These are phyloP conservation scores for Frieseomelitta varia DNA, from an alignment of 1,140 invertebrate species.

Conservation along the genomic window DNA sequence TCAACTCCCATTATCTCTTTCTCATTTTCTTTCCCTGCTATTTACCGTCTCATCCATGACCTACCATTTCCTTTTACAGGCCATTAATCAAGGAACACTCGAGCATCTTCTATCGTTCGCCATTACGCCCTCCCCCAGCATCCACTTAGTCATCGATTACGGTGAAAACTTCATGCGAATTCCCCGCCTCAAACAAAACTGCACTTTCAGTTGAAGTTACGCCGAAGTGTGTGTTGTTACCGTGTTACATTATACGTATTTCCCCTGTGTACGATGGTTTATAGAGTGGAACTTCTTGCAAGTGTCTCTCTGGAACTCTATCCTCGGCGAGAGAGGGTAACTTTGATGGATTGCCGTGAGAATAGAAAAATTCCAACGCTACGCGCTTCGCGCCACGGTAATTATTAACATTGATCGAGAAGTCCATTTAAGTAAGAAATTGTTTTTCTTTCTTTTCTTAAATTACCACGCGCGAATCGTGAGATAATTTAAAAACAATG, in stretches of 20 bases:
- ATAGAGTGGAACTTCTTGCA: neutral
- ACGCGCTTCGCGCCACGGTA: neutral
- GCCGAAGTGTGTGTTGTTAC: neutral
- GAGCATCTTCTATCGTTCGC: neutral
- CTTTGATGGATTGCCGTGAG: neutral
- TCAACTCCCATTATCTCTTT: conserved; percentile 17
- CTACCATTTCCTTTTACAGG: conserved; percentile 14
- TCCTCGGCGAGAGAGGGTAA: neutral
- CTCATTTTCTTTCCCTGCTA: neutral
- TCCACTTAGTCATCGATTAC: neutral
- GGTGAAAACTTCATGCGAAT: neutral
- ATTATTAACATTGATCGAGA: neutral
- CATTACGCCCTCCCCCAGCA: neutral
- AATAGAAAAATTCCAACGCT: neutral
- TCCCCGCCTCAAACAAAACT: neutral
- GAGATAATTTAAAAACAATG: too few relatives aligned
- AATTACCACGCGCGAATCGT: too few relatives aligned
- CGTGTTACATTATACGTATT: neutral
- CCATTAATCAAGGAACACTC: conserved; percentile 35
- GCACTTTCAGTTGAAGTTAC: neutral
- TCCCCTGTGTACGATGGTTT: neutral
- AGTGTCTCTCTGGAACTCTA: neutral
- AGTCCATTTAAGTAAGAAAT: too few relatives aligned
- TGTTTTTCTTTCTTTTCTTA: too few relatives aligned
- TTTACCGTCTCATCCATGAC: conserved; percentile 30